phyloP scores from a whole-genome alignment of 2,113 vertebrate genomes.

The Cariama cristata region DNA sequence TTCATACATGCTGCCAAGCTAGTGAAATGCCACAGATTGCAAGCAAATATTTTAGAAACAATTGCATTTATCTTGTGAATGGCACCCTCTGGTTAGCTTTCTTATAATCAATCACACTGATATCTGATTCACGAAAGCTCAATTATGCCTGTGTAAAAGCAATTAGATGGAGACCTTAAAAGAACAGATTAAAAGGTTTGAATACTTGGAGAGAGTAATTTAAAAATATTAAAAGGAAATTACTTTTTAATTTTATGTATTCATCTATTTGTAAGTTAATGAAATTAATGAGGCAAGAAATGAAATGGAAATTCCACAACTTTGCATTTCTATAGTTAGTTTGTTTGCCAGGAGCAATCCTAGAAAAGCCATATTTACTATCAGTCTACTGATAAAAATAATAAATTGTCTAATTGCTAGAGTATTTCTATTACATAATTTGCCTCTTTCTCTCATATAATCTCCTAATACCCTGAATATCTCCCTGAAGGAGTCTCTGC shows the following conservation, averaged over 20 bases:
- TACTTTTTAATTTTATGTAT: conserved; percentile 78
- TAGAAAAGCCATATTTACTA: conserved; percentile 48
- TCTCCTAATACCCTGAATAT: neutral
- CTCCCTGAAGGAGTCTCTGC: neutral
- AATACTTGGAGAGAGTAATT: conserved; percentile 62
- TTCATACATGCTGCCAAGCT: neutral
- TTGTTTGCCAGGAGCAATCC: conserved; percentile 45
- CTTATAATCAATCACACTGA: conserved; percentile 37
- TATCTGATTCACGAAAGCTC: conserved; percentile 60
- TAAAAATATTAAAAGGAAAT: conserved; percentile 76
- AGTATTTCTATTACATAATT: conserved; percentile 16
- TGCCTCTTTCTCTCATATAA: neutral
- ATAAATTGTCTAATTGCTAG: conserved; percentile 38
- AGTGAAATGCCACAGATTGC: neutral
- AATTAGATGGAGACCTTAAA: conserved; percentile 66
- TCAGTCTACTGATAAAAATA: conserved; percentile 52
- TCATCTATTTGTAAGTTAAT: conserved; percentile 81
- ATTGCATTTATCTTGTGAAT: conserved; percentile 15
- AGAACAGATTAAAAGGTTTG: conserved; percentile 72
- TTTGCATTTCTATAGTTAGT: conserved; percentile 65
- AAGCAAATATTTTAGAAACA: conserved; percentile 27
- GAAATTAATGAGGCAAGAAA: conserved; percentile 83
- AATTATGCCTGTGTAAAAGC: conserved; percentile 58
- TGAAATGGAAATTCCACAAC: conserved; percentile 76
- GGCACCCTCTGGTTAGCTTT: conserved; percentile 17